Evolutionary conservation across 2,888 invertebrate species (phyloP), one percentile per base, ranked within the genome.

Genomic region (Epinotia nisella): DNA sequence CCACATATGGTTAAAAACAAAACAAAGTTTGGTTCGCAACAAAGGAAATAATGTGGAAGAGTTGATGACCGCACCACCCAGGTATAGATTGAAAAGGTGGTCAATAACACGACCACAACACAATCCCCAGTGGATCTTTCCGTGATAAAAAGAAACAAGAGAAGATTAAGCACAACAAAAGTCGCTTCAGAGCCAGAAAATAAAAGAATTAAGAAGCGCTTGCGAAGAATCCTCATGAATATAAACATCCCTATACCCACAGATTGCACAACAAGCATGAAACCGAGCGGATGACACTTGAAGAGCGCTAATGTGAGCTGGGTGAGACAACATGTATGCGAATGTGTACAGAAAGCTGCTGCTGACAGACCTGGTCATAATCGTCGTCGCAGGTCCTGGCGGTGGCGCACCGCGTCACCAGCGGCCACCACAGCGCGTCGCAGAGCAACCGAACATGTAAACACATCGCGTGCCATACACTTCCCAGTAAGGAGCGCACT

Each of bases 401-500:
- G 85, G 91, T 90, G 78, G 88, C 90, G 86, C 89, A 91, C 78
- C 93, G 88, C 79, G 87, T 82, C 90, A 92, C 87, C 90, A 93
- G 82, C 79, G 92, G 93, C 93, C 93, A 93, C 90, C 93, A 93
- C 78, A 93, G 90, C 85, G 93, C 93, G 80, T 89, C 93, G 87
- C 93, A 93, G 83, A 93, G 86, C 87, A 93, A 90, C 79, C 93
- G 92, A 84, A 93, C 87, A 86, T 93, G 92, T 80, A 93, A 90
- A 88, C 93, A 93, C 93, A 93, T 93, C 85, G 87, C 90, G 89
- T 89, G 90, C 92, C 92, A 92, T 90, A 91, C 92, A 92, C 92
- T 89, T 89, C 92, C 88, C 89, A 82, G 93, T 90, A 91, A 90
- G 89, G 91, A 87, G 85, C 90, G 83, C 90, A 89, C 90, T 89